Evolutionary conservation across 2,797 vertebrate genomes (phyloP), one percentile per base, ranked within the genome.

Genomic region (Astyanax mexicanus): DNA sequence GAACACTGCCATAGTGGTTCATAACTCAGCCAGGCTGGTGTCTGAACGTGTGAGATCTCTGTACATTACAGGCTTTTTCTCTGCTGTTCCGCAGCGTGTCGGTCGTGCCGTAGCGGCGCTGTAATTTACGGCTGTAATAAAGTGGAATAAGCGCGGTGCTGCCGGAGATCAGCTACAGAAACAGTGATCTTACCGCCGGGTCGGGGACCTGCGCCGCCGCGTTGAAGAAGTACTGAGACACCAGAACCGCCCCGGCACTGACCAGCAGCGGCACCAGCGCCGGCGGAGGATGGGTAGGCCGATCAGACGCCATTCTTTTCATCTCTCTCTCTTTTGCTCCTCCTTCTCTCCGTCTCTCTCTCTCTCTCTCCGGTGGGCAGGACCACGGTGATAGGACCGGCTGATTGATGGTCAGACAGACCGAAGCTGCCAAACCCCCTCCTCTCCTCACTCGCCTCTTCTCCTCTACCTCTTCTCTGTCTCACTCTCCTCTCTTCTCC

Each of bases 121-220:
- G 29, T 32, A 29, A 32, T 32, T 32, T 32, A 51, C 19, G 7
- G 23, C 12, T 12, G 1, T 6, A 6, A 27, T 54, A 27, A 23
- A 52, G 2, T 11, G 19, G 15, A 13, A 15, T n/a, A 44, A 7
- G 3, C n/a, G 19, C 49, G 49, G 45, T 49, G 45, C 1, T 58
- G 57, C 38, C 45, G 29, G 40, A 25, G 42, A 52, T 21, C 65
- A 85, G 84, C 69, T 75, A 84, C 49, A 64, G 76, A 75, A 49
- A 27, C 11, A 82, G 58, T 21, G 10, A 9, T 88, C 93, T 93
- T 94, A 94, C 93, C 93, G 92, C 93, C 10, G 93, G 93, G 81
- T 94, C 93, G 44, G 91, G 92, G 74, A 92, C 44, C 89, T 94
- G 93, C 51, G 93, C 92, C 72, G 89, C 82, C 8, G 88, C 92